phyloP scores from a whole-genome alignment of 2,113 vertebrate species.

The Catharus bicknelli region DNA sequence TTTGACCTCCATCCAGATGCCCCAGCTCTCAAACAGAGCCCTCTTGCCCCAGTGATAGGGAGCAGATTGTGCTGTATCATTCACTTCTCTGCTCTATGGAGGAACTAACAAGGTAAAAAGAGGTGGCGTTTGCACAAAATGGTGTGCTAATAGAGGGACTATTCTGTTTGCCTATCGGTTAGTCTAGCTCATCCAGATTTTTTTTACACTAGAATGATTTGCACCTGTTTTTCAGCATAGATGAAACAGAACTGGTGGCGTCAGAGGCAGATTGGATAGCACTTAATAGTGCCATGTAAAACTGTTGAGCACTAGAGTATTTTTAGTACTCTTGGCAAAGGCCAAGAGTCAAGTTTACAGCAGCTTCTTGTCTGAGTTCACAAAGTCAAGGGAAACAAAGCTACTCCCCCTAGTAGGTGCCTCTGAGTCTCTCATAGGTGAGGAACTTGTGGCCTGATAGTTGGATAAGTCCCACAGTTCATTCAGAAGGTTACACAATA shows the following conservation, averaged over 20 bases:
- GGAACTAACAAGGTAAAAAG: constrained; percentile 19
- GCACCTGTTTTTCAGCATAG: constrained; percentile 41
- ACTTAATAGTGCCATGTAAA: background rate
- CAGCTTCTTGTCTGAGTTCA: background rate
- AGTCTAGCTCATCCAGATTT: background rate
- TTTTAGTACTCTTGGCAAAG: constrained; percentile 28
- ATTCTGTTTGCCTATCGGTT: background rate
- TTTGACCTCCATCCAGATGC: background rate
- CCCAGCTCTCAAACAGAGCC: background rate
- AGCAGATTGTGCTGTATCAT: constrained; percentile 7
- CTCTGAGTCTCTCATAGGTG: background rate
- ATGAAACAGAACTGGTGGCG: background rate
- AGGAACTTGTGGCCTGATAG: background rate
- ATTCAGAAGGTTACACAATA: background rate
- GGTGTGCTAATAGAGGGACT: background rate
- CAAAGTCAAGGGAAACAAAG: background rate
- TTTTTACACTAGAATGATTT: constrained; percentile 33
- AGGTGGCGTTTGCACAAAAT: background rate
- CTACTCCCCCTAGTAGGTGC: background rate
- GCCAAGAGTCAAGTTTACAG: background rate
- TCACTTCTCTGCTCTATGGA: background rate
- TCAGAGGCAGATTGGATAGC: background rate
- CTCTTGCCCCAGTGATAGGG: background rate
- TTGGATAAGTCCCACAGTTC: background rate
- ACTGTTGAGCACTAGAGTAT: background rate